Evolutionary conservation across 2,797 vertebrate species (phyloP).

Genomic region (Meda fulgida): DNA sequence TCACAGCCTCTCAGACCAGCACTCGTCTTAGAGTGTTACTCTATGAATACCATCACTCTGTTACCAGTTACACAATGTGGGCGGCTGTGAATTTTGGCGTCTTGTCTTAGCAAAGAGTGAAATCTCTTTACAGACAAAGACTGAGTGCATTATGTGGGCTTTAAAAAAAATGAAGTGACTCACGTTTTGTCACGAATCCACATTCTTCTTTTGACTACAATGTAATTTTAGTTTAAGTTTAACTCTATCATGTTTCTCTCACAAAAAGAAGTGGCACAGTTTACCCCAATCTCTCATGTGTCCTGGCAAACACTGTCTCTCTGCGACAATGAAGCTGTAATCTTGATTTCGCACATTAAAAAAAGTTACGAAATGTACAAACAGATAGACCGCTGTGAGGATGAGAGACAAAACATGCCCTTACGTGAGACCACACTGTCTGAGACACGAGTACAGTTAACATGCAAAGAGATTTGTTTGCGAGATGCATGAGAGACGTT

Average conservation of each 20-base stretch:
- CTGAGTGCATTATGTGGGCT: slow-evolving; percentile 18
- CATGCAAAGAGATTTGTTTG: slow-evolving; percentile 48
- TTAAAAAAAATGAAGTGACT: background rate
- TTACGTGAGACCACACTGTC: slow-evolving; percentile 60
- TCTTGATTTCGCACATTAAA: slow-evolving; percentile 52
- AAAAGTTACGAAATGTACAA: slow-evolving; percentile 60
- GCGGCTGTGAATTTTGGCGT: slow-evolving; percentile 27
- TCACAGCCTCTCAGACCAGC: slow-evolving; percentile 65
- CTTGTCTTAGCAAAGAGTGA: slow-evolving; percentile 36
- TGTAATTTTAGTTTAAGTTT: background rate
- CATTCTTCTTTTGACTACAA: slow-evolving; percentile 1
- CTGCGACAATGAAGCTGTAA: slow-evolving; percentile 51
- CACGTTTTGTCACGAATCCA: background rate
- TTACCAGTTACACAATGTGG: slow-evolving; percentile 33
- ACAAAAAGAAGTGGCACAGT: background rate
- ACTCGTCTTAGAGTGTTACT: slow-evolving; percentile 61
- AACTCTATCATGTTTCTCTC: background rate
- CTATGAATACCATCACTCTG: slow-evolving; percentile 29
- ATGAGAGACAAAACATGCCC: slow-evolving; percentile 57
- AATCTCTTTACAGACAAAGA: slow-evolving; percentile 29
- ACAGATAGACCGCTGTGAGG: slow-evolving; percentile 52
- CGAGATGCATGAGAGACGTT: slow-evolving; percentile 47
- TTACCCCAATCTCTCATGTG: background rate
- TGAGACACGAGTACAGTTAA: slow-evolving; percentile 48
- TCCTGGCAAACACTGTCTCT: background rate